Evolutionary conservation across 2,888 invertebrate genomes (phyloP).

Genomic region (Nasonia oneida): DNA sequence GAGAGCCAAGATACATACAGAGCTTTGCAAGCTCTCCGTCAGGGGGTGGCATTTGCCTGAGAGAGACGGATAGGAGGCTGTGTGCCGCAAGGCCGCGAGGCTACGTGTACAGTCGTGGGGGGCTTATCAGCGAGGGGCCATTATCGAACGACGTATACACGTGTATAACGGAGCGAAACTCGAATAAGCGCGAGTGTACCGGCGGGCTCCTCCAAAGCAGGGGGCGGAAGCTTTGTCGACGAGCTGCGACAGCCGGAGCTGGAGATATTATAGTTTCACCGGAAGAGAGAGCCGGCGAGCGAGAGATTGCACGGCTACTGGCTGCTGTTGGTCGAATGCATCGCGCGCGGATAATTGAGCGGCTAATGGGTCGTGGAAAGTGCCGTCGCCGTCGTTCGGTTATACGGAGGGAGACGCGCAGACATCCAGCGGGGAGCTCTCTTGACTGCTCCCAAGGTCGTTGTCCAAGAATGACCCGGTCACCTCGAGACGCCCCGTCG

Average conservation of each 20-base stretch:
- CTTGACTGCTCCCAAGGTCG: slow-evolving; percentile 1
- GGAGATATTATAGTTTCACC: not conserved
- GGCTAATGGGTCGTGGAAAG: slow-evolving; percentile 38
- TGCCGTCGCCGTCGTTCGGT: not conserved
- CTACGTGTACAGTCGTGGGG: not conserved
- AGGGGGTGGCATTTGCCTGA: slow-evolving; percentile 22
- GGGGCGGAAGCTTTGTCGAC: not conserved
- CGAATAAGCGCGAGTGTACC: not conserved
- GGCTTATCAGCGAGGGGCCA: slow-evolving; percentile 47
- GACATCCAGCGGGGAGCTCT: not conserved
- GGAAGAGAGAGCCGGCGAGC: too few species aligned
- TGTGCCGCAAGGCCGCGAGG: not conserved
- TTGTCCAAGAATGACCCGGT: slow-evolving; percentile 41
- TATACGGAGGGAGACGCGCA: not conserved
- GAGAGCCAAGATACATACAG: slow-evolving; percentile 42
- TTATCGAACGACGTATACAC: slow-evolving; percentile 26
- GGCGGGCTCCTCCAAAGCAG: not conserved
- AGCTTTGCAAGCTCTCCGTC: not conserved
- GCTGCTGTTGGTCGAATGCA: not conserved
- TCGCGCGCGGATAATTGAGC: slow-evolving; percentile 42
- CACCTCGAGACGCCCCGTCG: not conserved
- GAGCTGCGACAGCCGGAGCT: not conserved
- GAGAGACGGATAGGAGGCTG: slow-evolving; percentile 30
- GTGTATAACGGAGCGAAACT: not conserved
- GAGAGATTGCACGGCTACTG: not conserved